These are phyloP conservation scores for Lagodon rhomboides DNA, from an alignment of 2,797 vertebrate species.

Conservation along the genomic window DNA sequence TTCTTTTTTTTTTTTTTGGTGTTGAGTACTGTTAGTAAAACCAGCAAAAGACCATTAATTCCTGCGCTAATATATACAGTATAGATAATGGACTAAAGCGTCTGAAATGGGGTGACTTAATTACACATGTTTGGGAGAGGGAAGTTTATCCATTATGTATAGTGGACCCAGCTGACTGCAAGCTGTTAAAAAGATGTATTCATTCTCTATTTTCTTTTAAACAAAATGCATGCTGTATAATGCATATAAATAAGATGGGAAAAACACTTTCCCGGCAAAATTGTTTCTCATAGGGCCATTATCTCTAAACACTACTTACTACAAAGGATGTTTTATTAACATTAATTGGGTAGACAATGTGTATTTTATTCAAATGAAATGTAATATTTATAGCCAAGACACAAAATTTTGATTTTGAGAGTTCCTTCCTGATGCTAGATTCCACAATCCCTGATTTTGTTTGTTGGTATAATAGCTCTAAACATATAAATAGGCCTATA, in stretches of 20 bases:
- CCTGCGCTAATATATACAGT: constrained; percentile 49
- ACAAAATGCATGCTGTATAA: constrained; percentile 62
- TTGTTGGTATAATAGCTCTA: constrained; percentile 4
- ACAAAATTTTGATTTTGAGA: background rate
- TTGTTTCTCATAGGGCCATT: constrained; percentile 39
- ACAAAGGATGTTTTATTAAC: constrained; percentile 12
- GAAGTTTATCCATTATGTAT: constrained; percentile 49
- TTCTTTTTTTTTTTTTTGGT: constrained; percentile 51
- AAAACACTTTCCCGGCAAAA: constrained; percentile 34
- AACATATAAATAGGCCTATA: background rate
- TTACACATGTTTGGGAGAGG: constrained; percentile 50
- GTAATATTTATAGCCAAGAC: constrained; percentile 1
- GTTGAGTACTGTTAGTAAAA: constrained; percentile 66
- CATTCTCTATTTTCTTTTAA: constrained; percentile 46
- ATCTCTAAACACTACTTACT: constrained; percentile 18
- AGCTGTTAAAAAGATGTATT: constrained; percentile 50
- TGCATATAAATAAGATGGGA: constrained; percentile 39
- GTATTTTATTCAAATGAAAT: constrained; percentile 14
- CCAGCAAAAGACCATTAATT: constrained; percentile 64
- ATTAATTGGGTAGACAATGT: constrained; percentile 10
- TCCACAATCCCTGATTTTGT: background rate
- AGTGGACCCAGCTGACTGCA: constrained; percentile 44
- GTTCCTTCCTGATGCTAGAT: constrained; percentile 6
- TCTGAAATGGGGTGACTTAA: constrained; percentile 50
- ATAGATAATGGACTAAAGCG: constrained; percentile 43